Evolutionary conservation across 2,888 invertebrate species (phyloP).

Genomic region (Masnerella sp.): DNA sequence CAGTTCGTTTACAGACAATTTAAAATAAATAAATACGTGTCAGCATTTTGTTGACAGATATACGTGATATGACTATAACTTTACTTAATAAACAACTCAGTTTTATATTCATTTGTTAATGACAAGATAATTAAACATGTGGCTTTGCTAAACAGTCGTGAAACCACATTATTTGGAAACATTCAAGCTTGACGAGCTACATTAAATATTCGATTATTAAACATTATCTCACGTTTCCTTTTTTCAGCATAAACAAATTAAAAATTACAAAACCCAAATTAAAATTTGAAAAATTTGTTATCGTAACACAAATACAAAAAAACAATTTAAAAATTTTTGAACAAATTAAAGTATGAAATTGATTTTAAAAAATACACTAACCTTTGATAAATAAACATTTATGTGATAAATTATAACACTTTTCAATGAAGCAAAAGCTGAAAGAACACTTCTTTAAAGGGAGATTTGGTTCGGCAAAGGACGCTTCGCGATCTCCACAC

Average conservation of each 20-base stretch:
- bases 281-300: no score
- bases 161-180: constrained; percentile 61
- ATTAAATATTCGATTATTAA: constrained; percentile 24
- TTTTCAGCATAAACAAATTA: no score
- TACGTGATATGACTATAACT: constrained; percentile 1
- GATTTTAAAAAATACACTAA: not conserved
- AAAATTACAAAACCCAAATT: no score
- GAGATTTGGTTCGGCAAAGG: no score
- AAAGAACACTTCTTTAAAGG: no score
- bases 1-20: no score
- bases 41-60: not conserved
- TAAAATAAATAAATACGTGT: not conserved
- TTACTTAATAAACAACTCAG: constrained; percentile 21
- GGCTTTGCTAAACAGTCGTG: constrained; percentile 42
- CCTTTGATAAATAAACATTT: not conserved
- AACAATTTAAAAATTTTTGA: no score
- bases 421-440: no score
- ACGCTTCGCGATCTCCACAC: constrained; percentile 65
- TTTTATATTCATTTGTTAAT: constrained; percentile 31
- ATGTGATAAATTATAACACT: no score
- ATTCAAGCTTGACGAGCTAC: constrained; percentile 38
- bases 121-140: constrained; percentile 48
- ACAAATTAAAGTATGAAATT: no score
- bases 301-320: no score
- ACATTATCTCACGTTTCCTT: constrained; percentile 53